A percentile compares a stretch with the other conserved stretches of the same genome.
phyloP scores from a whole-genome alignment of 2,888 invertebrate species.

The Odontothrips loti region DNA sequence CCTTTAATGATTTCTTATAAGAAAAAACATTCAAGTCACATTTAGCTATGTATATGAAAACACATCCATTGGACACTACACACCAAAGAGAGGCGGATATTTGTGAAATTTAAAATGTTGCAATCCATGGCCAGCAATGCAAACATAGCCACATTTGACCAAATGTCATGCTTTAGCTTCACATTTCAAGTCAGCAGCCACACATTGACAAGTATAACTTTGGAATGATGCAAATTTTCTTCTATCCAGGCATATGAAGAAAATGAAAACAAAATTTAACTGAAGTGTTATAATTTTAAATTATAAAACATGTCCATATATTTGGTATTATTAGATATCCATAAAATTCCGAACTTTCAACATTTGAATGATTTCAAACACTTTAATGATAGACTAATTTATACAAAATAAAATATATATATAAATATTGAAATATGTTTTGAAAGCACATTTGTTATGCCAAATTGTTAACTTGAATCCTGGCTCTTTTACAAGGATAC shows the following conservation, averaged over 20 bases:
- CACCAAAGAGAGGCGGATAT: background rate
- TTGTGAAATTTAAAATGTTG: slow-evolving; percentile 3
- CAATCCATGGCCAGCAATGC: slow-evolving; percentile 9
- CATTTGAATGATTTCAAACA: slow-evolving; percentile 25
- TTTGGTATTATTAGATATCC: slow-evolving; percentile 19
- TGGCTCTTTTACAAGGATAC: background rate
- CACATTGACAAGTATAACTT: background rate
- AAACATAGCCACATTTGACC: background rate
- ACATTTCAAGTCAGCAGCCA: slow-evolving; percentile 12
- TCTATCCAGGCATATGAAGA: background rate
- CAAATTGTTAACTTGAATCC: slow-evolving; percentile 25
- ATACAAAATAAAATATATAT: slow-evolving; percentile 27
- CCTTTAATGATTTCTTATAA: slow-evolving; percentile 15
- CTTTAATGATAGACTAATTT: slow-evolving; percentile 27
- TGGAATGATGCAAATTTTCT: slow-evolving; percentile 16
- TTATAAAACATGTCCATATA: slow-evolving; percentile 27
- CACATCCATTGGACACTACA: slow-evolving; percentile 18
- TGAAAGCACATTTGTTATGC: slow-evolving; percentile 21
- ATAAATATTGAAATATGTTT: slow-evolving; percentile 27
- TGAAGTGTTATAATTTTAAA: slow-evolving; percentile 16
- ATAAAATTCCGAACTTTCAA: slow-evolving; percentile 25
- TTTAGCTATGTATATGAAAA: slow-evolving; percentile 23
- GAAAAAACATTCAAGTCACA: slow-evolving; percentile 22
- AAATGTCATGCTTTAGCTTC: slow-evolving; percentile 3
- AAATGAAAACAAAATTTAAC: background rate